Evolutionary conservation across 64 coral and sea anemone genomes (phyloP), one percentile per base, ranked within the genome.

Genomic region (Hydrozoanthus tunicans): DNA sequence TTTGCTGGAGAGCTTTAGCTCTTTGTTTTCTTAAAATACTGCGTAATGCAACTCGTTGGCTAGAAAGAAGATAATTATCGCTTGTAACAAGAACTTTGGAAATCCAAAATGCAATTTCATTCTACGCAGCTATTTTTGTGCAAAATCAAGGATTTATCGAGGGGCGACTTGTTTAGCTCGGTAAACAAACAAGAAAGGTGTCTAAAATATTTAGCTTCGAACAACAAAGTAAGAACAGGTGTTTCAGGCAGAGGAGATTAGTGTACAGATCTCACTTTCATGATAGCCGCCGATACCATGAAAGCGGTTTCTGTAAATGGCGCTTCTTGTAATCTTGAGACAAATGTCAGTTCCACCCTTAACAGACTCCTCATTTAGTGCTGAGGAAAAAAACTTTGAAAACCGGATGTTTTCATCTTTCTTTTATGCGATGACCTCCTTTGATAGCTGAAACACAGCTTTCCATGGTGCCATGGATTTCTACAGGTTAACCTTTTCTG

Each of bases 1-100:
- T 83, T 23, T 66, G 43, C 6, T 69, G 25, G 60, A 66, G 53
- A 66, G 53, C 14, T 15, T 8, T 17, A 56, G 13, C 17, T 9
- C n/a, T 85, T 85, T 69, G 43, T 70, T 6, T 85, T 69, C 7
- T 4, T 7, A 62, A 82, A 15, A 82, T 82, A 82, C 53, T 56
- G 15, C 17, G 14, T 61, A 80, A 80, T 80, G 53, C 13, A 2
- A 57, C n/a, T 58, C 11, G 56, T 60, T 80, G 78, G 78, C 20
- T 20, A 80, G 23, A 23, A 52, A 3, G 20, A 32, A 32, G 59
- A 51, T 62, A 32, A 66, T 85, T 56, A 70, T 55, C 51, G 55
- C n/a, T 54, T 85, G 5, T 52, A 66, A 66, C 64, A 66, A 66
- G 10, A 1, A 66, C 64, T 5, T 5, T 13, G 17, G 64, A 66